These are phyloP conservation scores for Ispidina lecontei DNA, from an alignment of 2,797 vertebrate species.

Conservation along the genomic window DNA sequence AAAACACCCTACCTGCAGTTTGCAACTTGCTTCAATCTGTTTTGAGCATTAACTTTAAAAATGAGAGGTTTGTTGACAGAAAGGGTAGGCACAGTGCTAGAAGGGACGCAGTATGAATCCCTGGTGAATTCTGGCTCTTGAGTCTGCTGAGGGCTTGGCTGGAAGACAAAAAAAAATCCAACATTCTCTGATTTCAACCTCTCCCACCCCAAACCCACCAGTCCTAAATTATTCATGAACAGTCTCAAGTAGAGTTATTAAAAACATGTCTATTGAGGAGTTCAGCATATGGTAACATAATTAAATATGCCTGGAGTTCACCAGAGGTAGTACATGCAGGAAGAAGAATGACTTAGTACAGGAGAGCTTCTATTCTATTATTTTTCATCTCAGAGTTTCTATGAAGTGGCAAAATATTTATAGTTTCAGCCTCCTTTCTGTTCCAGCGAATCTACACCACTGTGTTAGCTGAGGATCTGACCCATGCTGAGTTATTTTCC, in stretches of 20 bases:
- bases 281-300: conserved; percentile 28
- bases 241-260: conserved; percentile 12
- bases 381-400: conserved; percentile 7
- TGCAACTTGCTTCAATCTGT: background rate
- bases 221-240: conserved; percentile 26
- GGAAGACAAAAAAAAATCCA: background rate
- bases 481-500: background rate
- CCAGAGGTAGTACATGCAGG: background rate
- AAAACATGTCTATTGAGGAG: background rate
- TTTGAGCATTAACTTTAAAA: background rate
- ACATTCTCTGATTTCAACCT: background rate
- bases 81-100: background rate
- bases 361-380: background rate
- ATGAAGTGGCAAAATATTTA: conserved; percentile 20
- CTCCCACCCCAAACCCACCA: background rate
- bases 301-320: conserved; percentile 42
- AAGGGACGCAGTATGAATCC: background rate
- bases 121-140: background rate
- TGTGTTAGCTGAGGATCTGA: background rate
- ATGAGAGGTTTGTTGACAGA: background rate
- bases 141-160: background rate
- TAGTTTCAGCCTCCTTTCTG: background rate
- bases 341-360: background rate
- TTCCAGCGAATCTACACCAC: background rate
- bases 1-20: background rate